Conservation (phyloP, 1,140 invertebrate species). For the Holotrichia oblita region DNA sequence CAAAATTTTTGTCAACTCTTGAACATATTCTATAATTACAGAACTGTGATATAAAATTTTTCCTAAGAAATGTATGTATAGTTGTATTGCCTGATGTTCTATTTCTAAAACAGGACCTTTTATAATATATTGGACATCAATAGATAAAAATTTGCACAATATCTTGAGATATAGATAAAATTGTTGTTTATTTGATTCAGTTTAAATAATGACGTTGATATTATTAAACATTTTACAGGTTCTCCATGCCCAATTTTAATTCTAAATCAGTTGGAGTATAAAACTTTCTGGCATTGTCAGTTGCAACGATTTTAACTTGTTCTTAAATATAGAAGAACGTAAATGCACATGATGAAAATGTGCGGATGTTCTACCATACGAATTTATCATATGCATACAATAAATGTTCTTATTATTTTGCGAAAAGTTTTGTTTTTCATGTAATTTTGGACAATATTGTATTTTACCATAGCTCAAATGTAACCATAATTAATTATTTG, state of each 20-base stretch:
- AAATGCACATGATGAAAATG: too few species aligned
- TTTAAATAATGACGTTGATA: constrained; percentile 85
- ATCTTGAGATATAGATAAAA: constrained; percentile 83
- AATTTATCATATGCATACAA: too few species aligned
- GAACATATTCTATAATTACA: constrained; percentile 54
- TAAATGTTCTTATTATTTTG: too few species aligned
- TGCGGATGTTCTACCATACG: too few species aligned
- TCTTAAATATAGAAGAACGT: too few species aligned
- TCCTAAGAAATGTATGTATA: constrained; percentile 87
- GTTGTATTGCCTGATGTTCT: constrained; percentile 74
- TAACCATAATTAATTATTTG: too few species aligned
- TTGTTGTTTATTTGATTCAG: constrained; percentile 83
- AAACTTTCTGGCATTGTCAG: constrained; percentile 66
- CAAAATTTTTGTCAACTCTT: constrained; percentile 50
- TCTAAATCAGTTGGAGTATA: constrained; percentile 74
- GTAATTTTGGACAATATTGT: too few species aligned
- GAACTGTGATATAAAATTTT: constrained; percentile 64
- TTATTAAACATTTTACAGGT: constrained; percentile 85
- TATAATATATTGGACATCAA: constrained; percentile 85
- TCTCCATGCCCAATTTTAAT: constrained; percentile 90
- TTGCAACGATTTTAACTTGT: too few species aligned
- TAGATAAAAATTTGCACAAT: constrained; percentile 75
- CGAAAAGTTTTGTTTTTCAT: too few species aligned
- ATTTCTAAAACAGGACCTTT: constrained; percentile 72
- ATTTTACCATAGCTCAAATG: too few species aligned